Conservation (phyloP, 1,140 invertebrate genomes). For the Zaprionus ornatus region DNA sequence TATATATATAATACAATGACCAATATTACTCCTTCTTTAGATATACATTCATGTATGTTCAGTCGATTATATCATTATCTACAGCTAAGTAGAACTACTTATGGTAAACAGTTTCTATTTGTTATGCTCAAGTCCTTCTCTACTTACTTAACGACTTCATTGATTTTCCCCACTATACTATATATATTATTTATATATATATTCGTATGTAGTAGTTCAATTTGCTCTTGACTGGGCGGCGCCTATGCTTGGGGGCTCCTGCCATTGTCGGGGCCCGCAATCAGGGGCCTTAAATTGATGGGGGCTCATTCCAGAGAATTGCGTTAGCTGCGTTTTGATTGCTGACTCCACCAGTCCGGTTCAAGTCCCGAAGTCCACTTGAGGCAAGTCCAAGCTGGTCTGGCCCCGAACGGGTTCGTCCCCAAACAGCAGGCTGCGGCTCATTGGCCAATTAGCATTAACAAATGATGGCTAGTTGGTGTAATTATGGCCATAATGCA, state of each 20-base stretch:
- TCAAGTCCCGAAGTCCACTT: too few relatives aligned
- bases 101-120: background rate
- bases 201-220: background rate
- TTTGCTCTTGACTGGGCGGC: background rate
- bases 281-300: constrained; percentile 40
- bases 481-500: constrained; percentile 79
- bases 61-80: too few relatives aligned
- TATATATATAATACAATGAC: too few relatives aligned
- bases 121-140: background rate
- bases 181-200: background rate
- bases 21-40: too few relatives aligned
- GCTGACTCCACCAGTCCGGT: constrained; percentile 7
- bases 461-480: constrained; percentile 81
- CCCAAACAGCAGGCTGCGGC: constrained; percentile 23
- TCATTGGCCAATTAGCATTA: constrained; percentile 82
- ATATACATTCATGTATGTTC: too few relatives aligned
- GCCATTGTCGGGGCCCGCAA: constrained; percentile 16
- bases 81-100: too few relatives aligned
- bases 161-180: background rate
- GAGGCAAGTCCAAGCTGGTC: too few relatives aligned
- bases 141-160: background rate
- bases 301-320: constrained; percentile 39
- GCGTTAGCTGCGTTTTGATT: constrained; percentile 40
- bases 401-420: too few relatives aligned
- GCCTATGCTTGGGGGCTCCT: background rate